Percentiles rank a stretch among this genome's conserved stretches.
Conservation (phyloP, 1,140 invertebrate species). For the Drosophila subpulchrella region DNA sequence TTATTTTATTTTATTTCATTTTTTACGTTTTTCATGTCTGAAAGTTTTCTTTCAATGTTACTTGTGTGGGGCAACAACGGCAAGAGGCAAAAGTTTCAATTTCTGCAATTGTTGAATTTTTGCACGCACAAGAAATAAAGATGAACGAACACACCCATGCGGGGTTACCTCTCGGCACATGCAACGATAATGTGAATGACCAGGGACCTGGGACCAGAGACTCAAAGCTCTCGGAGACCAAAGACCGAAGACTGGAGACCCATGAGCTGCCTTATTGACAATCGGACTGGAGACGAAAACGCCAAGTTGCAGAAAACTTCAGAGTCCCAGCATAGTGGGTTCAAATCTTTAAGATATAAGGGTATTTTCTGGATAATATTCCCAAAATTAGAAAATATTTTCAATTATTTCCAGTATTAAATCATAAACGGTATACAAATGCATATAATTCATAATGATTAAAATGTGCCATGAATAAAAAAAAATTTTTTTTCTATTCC, state of each 20-base stretch:
- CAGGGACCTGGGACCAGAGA: conserved; percentile 37
- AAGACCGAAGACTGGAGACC: conserved; percentile 1
- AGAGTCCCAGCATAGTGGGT: conserved; percentile 10
- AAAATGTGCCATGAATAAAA: no score
- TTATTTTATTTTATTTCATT: conserved; percentile 65
- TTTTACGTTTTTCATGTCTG: conserved; percentile 61
- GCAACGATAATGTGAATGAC: conserved; percentile 76
- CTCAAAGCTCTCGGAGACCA: background rate
- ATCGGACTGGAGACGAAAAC: conserved; percentile 11
- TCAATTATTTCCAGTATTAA: no score
- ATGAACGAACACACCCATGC: conserved; percentile 57
- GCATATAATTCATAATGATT: no score
- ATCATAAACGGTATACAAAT: no score
- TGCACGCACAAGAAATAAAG: conserved; percentile 79
- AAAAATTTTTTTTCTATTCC: no score
- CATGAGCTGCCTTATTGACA: conserved; percentile 33
- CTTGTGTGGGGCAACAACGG: conserved; percentile 34
- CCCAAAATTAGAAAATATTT: background rate
- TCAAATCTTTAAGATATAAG: background rate
- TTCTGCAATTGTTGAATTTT: conserved; percentile 80
- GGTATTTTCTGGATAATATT: background rate
- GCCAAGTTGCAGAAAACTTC: conserved; percentile 13
- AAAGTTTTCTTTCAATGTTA: conserved; percentile 47
- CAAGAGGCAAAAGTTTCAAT: conserved; percentile 74
- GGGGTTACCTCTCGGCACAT: conserved; percentile 12